A percentile compares a stretch with the other conserved stretches of the same genome.
These are phyloP conservation scores for Pachydiplax longipennis DNA, from an alignment of 2,888 invertebrate species.

Conservation along the genomic window DNA sequence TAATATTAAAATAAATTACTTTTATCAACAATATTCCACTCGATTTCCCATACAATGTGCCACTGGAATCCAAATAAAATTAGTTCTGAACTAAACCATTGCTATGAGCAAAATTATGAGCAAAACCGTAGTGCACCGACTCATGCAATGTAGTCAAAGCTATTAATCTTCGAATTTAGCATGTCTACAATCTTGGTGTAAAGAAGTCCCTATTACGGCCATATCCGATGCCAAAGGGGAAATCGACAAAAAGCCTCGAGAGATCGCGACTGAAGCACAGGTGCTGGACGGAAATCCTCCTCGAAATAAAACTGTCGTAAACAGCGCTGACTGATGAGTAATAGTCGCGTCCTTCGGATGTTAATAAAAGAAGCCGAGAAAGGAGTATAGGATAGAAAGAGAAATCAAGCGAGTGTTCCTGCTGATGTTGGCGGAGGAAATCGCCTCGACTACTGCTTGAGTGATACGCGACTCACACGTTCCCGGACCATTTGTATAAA, in stretches of 20 bases:
- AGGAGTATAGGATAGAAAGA: not conserved
- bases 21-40: too few species aligned
- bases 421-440: not conserved
- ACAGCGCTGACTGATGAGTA: not conserved
- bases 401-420: not conserved
- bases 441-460: not conserved
- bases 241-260: not conserved
- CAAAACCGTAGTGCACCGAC: too few species aligned
- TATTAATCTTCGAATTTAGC: not conserved
- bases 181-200: not conserved
- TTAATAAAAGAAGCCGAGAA: not conserved
- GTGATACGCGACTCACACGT: not conserved
- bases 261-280: not conserved
- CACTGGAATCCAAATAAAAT: too few species aligned
- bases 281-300: not conserved
- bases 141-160: not conserved
- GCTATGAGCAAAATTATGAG: too few species aligned
- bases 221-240: not conserved
- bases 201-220: not conserved
- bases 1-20: too few species aligned
- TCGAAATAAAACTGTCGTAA: not conserved
- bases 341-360: not conserved
- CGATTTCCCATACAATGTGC: too few species aligned
- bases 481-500: not conserved
- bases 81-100: too few species aligned